A percentile compares a stretch with the other conserved stretches of the same genome.
phyloP scores from a whole-genome alignment of 2,797 vertebrate genomes.

The Bradypodion pumilum region DNA sequence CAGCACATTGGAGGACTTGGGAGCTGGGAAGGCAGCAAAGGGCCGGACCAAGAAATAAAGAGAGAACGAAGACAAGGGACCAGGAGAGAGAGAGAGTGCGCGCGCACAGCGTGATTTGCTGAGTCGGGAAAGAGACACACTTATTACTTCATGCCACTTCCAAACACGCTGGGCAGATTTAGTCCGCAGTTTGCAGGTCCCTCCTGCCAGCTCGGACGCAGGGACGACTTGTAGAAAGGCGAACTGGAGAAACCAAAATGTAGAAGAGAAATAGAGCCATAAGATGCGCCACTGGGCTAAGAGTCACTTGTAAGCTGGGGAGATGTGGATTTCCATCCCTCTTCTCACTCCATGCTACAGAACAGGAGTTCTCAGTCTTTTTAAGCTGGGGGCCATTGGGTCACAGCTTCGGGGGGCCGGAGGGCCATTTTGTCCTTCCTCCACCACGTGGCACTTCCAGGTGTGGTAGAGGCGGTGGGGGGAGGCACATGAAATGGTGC shows the following conservation, averaged over 20 bases:
- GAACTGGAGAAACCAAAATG: too few species aligned
- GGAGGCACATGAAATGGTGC: too few species aligned
- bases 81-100: not conserved
- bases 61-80: not conserved
- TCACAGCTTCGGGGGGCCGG: too few species aligned
- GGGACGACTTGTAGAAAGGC: too few species aligned
- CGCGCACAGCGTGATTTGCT: not conserved
- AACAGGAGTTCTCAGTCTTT: too few species aligned
- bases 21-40: slow-evolving; percentile 21
- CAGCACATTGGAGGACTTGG: not conserved
- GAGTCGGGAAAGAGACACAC: not conserved
- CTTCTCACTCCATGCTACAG: not conserved
- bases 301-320: not conserved
- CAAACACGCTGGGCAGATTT: not conserved
- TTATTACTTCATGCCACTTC: slow-evolving; percentile 15
- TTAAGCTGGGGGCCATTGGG: too few species aligned
- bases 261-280: not conserved
- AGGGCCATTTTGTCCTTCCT: too few species aligned
- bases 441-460: too few species aligned
- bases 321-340: not conserved
- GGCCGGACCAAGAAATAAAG: not conserved
- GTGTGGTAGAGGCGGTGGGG: too few species aligned
- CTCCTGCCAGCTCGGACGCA: not conserved
- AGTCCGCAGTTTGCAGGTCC: not conserved
- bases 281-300: not conserved